A percentile compares a stretch with the other conserved stretches of the same genome.
These are phyloP conservation scores for Catagonus wagneri DNA, from an alignment of 2,113 vertebrate species.

Conservation along the genomic window DNA sequence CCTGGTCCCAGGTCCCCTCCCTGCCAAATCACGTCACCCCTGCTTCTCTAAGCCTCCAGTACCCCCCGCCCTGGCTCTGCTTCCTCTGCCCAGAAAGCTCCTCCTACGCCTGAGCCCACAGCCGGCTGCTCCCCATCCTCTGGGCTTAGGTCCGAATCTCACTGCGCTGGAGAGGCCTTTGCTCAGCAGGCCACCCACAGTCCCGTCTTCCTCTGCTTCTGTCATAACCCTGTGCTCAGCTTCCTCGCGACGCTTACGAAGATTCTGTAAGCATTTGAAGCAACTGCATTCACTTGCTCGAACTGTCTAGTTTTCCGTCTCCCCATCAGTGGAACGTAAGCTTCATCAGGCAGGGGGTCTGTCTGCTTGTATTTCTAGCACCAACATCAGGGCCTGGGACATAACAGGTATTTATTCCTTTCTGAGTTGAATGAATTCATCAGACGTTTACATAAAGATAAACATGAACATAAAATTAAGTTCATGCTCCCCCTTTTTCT, in stretches of 20 bases:
- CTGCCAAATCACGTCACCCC: not conserved
- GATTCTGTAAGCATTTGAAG: too few species aligned
- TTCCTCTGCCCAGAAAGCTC: not conserved
- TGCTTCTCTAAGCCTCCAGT: not conserved
- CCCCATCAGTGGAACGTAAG: not conserved
- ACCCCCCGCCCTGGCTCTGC: not conserved
- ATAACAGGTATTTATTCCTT: not conserved
- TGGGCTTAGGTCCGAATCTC: too few species aligned
- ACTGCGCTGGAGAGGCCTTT: not conserved
- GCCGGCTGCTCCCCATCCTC: not conserved
- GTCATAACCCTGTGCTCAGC: not conserved
- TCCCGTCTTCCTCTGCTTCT: not conserved
- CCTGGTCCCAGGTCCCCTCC: not conserved
- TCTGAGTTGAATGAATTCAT: not conserved
- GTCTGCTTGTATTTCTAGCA: not conserved
- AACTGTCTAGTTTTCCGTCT: not conserved
- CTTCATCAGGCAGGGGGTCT: not conserved
- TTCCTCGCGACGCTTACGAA: not conserved
- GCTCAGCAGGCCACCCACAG: not conserved
- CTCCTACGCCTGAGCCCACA: not conserved
- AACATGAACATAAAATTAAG: not conserved
- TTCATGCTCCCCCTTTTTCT: not conserved
- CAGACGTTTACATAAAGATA: conserved; percentile 35
- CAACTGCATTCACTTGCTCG: not conserved
- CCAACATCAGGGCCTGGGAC: not conserved